Percentiles rank a stretch among this genome's conserved stretches.
These are phyloP conservation scores for Microcebus tavaratra DNA, from an alignment of 2,113 vertebrate genomes.

Conservation along the genomic window DNA sequence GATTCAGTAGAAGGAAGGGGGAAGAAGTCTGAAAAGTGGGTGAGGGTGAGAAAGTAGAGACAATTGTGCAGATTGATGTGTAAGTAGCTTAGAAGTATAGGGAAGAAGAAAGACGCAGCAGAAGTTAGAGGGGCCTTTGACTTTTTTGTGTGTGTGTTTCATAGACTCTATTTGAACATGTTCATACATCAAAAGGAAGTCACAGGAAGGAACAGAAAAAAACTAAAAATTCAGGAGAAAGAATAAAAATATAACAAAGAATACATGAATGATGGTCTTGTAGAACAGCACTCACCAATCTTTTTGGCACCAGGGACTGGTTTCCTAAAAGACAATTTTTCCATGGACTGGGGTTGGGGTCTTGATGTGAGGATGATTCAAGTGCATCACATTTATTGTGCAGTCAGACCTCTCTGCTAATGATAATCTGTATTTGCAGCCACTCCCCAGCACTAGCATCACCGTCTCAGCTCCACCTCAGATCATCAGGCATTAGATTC, in stretches of 20 bases:
- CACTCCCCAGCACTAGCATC: too few species aligned
- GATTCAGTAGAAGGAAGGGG: background rate
- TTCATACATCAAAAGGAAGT: background rate
- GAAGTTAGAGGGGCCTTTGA: background rate
- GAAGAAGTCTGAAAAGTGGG: background rate
- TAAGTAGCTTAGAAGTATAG: background rate
- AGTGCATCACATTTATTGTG: too few species aligned
- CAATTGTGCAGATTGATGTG: background rate
- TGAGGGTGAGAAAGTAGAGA: background rate
- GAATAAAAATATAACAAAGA: background rate
- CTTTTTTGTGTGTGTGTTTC: background rate
- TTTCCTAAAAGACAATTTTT: too few species aligned
- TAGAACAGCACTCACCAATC: too few species aligned
- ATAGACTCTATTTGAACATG: background rate
- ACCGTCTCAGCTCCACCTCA: too few species aligned
- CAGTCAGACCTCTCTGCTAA: too few species aligned
- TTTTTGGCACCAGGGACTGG: too few species aligned
- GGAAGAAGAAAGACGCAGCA: background rate
- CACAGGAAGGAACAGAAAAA: background rate
- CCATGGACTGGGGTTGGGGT: too few species aligned
- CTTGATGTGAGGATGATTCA: too few species aligned
- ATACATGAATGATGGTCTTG: too few species aligned
- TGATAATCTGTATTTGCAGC: too few species aligned
- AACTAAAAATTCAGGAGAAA: background rate
- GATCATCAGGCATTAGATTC: too few species aligned